Evolutionary conservation across 2,797 vertebrate species (phyloP), one percentile per base, ranked within the genome.

Genomic region (Falco peregrinus): DNA sequence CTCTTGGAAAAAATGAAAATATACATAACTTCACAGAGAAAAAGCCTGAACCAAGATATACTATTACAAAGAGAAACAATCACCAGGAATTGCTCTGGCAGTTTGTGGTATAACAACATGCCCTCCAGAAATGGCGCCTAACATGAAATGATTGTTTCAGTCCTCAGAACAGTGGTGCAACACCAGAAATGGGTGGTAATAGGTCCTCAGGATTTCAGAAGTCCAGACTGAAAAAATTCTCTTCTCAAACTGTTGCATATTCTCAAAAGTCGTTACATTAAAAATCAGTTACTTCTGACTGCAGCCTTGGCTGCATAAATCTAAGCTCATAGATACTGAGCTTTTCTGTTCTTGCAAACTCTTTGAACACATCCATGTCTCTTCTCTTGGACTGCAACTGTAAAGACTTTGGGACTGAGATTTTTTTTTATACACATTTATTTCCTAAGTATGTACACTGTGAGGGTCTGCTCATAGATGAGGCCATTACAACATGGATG

Each of bases 1-100:
- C 17, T 63, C 69, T 85, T 84, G n/a, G 21, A 82, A 92, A 86
- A 94, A 77, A 5, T 79, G 63, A 82, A 77, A 87, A 77, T 28
- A 74, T 15, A 70, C 14, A 11, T 61, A 47, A 43, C 25, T 83
- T 83, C 54, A 47, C 13, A 71, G 35, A 86, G 31, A 88, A 89
- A 65, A 82, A 22, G 8, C 35, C 37, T 59, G 33, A 88, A 37
- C 57, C 61, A n/a, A 90, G 31, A 57, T 45, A 59, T 3, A n/a
- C 10, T 43, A 25, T 39, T 64, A 64, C 39, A 74, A 56, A 80
- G 56, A 82, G 35, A 65, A 94, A 63, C 20, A 43, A 35, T 43
- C 68, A 82, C 14, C 28, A 79, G 19, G 56, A 91, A 84, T 51
- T 84, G 43, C 24, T 48, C 56, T 73, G 25, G 13, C 22, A 82